These are phyloP conservation scores for Pachypanchax playfairii DNA, from an alignment of 2,113 vertebrate genomes.

Conservation along the genomic window DNA sequence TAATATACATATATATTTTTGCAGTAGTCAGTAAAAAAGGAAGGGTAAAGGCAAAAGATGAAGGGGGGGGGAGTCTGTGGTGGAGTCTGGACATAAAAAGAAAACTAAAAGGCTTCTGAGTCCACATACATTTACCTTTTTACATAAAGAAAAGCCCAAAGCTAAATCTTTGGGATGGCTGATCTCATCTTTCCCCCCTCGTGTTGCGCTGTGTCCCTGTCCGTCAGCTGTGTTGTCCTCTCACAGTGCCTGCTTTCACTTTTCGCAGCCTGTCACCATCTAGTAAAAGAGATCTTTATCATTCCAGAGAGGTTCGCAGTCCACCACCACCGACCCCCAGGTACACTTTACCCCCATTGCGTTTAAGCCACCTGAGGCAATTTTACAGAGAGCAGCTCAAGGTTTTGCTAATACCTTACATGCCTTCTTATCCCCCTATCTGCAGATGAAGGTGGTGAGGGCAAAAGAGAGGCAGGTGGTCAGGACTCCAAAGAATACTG, in stretches of 20 bases:
- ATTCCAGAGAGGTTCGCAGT: slow-evolving; percentile 84
- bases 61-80: slow-evolving; percentile 31
- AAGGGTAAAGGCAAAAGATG: neutral
- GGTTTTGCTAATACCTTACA: slow-evolving; percentile 76
- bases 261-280: slow-evolving; percentile 85
- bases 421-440: slow-evolving; percentile 75
- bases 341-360: slow-evolving; percentile 78
- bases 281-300: slow-evolving; percentile 89
- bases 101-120: slow-evolving; percentile 13
- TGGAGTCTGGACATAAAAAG: slow-evolving; percentile 33
- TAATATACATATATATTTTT: too few relatives aligned
- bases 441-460: slow-evolving; percentile 90
- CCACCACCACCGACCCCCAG: slow-evolving; percentile 79
- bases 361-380: slow-evolving; percentile 75
- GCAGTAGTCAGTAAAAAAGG: neutral
- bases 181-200: slow-evolving; percentile 22
- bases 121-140: slow-evolving; percentile 24
- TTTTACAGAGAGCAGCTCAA: slow-evolving; percentile 65
- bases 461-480: slow-evolving; percentile 80
- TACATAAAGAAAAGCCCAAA: slow-evolving; percentile 32
- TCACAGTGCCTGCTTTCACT: slow-evolving; percentile 82
- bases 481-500: slow-evolving; percentile 96
- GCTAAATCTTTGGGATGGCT: slow-evolving; percentile 18
- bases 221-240: slow-evolving; percentile 72
- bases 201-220: slow-evolving; percentile 50